phyloP scores from a whole-genome alignment of 1,140 invertebrate genomes.

The Drosophila jambulina region DNA sequence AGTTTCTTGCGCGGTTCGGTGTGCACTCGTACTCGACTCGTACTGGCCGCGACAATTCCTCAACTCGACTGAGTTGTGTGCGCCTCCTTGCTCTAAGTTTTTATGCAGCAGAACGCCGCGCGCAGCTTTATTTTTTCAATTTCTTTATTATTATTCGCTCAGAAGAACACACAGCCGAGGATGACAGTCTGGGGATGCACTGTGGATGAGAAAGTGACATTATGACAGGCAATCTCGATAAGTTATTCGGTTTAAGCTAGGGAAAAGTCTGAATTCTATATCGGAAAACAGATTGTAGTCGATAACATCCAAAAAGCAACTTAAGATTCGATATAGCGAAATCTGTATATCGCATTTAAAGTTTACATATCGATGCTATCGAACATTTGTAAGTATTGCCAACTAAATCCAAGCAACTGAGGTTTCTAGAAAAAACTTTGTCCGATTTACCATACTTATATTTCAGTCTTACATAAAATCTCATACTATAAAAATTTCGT shows the following conservation, averaged over 20 bases:
- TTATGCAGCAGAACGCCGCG: conserved; percentile 68
- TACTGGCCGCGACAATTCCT: conserved; percentile 76
- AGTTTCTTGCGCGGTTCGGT: conserved; percentile 18
- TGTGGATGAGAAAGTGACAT: neutral
- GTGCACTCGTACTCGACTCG: conserved; percentile 43
- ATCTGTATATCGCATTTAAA: too few relatives aligned
- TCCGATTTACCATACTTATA: too few relatives aligned
- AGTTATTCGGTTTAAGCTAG: neutral
- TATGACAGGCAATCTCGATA: neutral
- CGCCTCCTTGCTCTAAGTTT: conserved; percentile 79
- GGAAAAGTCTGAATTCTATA: neutral
- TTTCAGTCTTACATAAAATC: too few relatives aligned
- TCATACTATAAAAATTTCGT: too few relatives aligned
- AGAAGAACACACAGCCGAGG: conserved; percentile 46
- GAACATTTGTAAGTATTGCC: too few relatives aligned
- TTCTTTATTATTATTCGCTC: conserved; percentile 74
- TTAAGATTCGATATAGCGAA: too few relatives aligned
- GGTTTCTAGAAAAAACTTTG: too few relatives aligned
- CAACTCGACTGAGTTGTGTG: conserved; percentile 76
- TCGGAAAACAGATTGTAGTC: neutral
- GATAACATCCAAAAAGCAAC: too few relatives aligned
- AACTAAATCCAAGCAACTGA: too few relatives aligned
- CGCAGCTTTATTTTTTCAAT: conserved; percentile 66
- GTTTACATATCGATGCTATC: too few relatives aligned
- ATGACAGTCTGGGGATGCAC: conserved; percentile 2